phyloP scores from a whole-genome alignment of 2,113 vertebrate genomes.

The Rafetus swinhoei region DNA sequence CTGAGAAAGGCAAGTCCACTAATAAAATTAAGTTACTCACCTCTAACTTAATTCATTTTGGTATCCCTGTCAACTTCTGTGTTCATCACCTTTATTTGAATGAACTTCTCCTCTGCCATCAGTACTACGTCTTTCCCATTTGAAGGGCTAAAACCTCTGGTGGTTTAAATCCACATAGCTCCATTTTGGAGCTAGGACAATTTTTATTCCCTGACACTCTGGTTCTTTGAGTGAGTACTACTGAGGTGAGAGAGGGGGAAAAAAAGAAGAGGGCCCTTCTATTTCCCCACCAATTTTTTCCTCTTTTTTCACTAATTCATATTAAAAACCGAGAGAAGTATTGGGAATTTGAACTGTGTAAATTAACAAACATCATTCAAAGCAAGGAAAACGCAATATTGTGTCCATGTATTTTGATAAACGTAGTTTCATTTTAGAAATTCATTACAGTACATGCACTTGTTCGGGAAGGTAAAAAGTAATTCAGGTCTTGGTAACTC shows the following conservation, averaged over 20 bases:
- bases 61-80: neutral
- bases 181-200: neutral
- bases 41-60: neutral
- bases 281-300: neutral
- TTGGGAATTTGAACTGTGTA: neutral
- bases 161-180: neutral
- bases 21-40: neutral
- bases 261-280: neutral
- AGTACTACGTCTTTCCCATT: neutral
- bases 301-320: neutral
- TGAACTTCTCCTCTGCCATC: neutral
- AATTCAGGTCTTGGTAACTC: neutral
- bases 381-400: neutral
- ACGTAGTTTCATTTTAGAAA: neutral
- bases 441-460: neutral
- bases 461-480: neutral
- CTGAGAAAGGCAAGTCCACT: neutral
- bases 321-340: neutral
- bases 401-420: neutral
- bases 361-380: neutral
- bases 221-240: neutral
- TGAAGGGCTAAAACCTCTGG: neutral
- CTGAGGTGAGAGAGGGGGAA: neutral
- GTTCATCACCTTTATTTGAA: rapidly evolving
- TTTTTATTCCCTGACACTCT: neutral